A percentile compares a stretch with the other conserved stretches of the same genome.
Conservation (phyloP, 1,140 invertebrate genomes). For the Pectinophora gossypiella region DNA sequence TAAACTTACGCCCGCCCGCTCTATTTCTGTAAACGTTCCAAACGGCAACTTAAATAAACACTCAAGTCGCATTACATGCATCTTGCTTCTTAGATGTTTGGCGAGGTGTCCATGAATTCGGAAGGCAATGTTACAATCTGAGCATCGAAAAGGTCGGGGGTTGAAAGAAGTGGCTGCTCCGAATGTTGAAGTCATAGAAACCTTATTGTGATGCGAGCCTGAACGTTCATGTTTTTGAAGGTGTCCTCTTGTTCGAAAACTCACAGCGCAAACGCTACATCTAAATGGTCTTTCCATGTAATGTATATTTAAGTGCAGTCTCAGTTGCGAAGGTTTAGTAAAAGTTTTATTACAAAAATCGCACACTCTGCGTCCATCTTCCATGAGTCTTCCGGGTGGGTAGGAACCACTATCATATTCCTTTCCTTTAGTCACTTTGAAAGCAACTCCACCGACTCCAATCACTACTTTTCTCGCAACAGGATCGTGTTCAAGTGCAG, state of each 20-base stretch:
- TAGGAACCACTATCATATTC: conserved; percentile 61
- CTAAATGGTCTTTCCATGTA: conserved; percentile 95
- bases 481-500: conserved; percentile 52
- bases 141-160: conserved; percentile 95
- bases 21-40: conserved; percentile 96
- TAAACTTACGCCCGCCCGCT: conserved; percentile 90
- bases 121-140: conserved; percentile 96
- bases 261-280: conserved; percentile 93
- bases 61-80: conserved; percentile 97
- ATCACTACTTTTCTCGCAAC: conserved; percentile 72
- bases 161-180: conserved; percentile 90
- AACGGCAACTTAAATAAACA: conserved; percentile 94
- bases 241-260: conserved; percentile 93
- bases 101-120: conserved; percentile 96
- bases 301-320: conserved; percentile 96
- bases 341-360: conserved; percentile 94
- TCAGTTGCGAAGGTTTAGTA: conserved; percentile 91
- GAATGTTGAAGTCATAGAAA: conserved; percentile 91
- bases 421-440: conserved; percentile 66
- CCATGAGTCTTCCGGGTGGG: conserved; percentile 75
- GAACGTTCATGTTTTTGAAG: conserved; percentile 94
- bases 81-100: conserved; percentile 97
- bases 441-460: conserved; percentile 68
- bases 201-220: conserved; percentile 93
- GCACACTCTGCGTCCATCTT: conserved; percentile 90